Conservation (phyloP, 2,888 invertebrate genomes). For the Cryptus viduatorius region DNA sequence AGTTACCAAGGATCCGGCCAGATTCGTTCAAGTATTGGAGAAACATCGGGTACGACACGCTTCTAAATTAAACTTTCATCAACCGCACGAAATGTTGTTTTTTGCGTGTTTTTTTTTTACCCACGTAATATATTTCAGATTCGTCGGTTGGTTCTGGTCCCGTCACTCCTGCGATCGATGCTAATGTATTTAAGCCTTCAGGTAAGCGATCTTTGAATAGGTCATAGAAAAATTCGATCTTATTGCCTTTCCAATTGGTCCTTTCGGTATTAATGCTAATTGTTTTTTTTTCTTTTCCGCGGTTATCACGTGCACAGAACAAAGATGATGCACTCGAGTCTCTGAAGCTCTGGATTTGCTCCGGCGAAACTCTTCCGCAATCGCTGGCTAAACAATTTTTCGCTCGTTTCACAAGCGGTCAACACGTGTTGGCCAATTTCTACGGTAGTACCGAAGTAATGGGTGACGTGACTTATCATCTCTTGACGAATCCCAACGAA, state of each 20-base stretch:
- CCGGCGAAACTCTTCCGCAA: conserved; percentile 92
- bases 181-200: conserved; percentile 90
- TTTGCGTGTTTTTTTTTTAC: not conserved
- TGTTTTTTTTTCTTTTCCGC: not conserved
- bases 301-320: conserved; percentile 80
- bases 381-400: conserved; percentile 92
- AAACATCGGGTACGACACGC: conserved; percentile 87
- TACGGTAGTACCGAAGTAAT: conserved; percentile 97
- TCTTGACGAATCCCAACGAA: conserved; percentile 88
- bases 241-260: not conserved
- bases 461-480: conserved; percentile 94
- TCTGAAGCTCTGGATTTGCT: conserved; percentile 93
- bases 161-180: conserved; percentile 92
- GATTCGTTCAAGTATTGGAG: conserved; percentile 89
- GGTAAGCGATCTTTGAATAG: conserved; percentile 75
- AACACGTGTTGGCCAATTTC: conserved; percentile 92
- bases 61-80: not conserved
- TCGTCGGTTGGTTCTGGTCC: conserved; percentile 93
- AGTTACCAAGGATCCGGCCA: conserved; percentile 92
- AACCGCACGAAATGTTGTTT: not conserved
- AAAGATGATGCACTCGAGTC: conserved; percentile 86
- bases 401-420: conserved; percentile 89
- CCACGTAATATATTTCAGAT: conserved; percentile 86
- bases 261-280: not conserved
- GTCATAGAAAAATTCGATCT: not conserved